A percentile compares a stretch with the other conserved stretches of the same genome.
Evolutionary conservation across 2,797 vertebrate species (phyloP).

Genomic region (Gallinago stenura): DNA sequence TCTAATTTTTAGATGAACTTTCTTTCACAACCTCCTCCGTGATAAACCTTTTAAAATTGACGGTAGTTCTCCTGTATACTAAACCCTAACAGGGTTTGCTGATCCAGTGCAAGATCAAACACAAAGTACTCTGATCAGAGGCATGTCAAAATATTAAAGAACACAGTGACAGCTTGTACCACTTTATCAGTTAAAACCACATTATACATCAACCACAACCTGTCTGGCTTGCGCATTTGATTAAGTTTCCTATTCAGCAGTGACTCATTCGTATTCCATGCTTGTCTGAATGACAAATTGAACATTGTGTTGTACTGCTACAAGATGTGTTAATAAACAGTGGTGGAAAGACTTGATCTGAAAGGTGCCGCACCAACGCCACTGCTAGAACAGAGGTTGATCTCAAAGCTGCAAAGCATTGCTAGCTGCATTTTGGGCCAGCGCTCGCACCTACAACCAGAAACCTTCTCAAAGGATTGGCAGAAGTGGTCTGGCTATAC

Average conservation of each 20-base stretch:
- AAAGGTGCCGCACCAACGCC: conserved; percentile 43
- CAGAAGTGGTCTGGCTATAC: not conserved
- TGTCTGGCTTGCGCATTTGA: conserved; percentile 77
- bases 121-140: conserved; percentile 75
- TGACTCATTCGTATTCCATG: conserved; percentile 73
- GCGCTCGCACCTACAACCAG: not conserved
- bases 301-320: conserved; percentile 70
- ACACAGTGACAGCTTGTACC: conserved; percentile 66
- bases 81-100: conserved; percentile 66
- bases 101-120: conserved; percentile 87
- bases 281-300: conserved; percentile 78
- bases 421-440: conserved; percentile 15
- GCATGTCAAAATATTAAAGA: conserved; percentile 72
- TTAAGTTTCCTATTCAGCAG: conserved; percentile 69
- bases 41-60: not conserved
- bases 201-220: conserved; percentile 76
- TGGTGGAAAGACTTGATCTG: conserved; percentile 71
- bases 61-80: conserved; percentile 20
- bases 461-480: conserved; percentile 22
- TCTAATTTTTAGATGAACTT: conserved; percentile 21
- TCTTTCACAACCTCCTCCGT: not conserved
- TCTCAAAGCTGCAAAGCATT: conserved; percentile 68
- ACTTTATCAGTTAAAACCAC: conserved; percentile 69
- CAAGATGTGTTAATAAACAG: conserved; percentile 79
- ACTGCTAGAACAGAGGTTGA: conserved; percentile 19